Conservation (phyloP, 1,140 invertebrate species). For the Papilio polytes region DNA sequence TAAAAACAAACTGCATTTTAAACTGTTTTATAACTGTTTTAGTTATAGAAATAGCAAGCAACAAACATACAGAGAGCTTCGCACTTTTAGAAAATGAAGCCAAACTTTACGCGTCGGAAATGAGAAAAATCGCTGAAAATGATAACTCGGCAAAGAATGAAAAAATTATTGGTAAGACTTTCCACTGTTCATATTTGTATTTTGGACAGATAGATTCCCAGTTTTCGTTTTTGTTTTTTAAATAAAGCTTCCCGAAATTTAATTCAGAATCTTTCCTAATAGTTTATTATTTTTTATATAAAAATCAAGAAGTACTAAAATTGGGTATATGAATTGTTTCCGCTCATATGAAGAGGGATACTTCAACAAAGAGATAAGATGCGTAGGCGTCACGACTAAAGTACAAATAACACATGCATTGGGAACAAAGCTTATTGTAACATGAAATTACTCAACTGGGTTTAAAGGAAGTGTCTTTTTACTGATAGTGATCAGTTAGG, state of each 20-base stretch:
- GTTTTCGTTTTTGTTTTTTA: no score
- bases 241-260: no score
- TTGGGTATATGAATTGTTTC: conserved; percentile 1
- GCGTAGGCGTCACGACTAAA: not conserved
- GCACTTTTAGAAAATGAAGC: conserved; percentile 65
- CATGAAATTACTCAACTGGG: not conserved
- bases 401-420: not conserved
- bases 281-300: not conserved
- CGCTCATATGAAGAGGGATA: not conserved
- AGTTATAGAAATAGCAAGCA: conserved; percentile 76
- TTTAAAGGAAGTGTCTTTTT: no score
- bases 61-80: conserved; percentile 60
- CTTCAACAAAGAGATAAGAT: not conserved
- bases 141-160: conserved; percentile 54
- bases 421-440: not conserved
- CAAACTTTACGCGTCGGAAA: conserved; percentile 68
- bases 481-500: no score
- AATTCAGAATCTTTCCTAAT: no score
- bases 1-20: not conserved
- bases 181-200: no score
- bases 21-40: conserved; percentile 41
- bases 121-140: conserved; percentile 66
- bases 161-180: conserved; percentile 47
- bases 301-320: not conserved
- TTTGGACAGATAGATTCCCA: no score